Conservation (phyloP, 2,113 vertebrate species). For the Hypomesus transpacificus region DNA sequence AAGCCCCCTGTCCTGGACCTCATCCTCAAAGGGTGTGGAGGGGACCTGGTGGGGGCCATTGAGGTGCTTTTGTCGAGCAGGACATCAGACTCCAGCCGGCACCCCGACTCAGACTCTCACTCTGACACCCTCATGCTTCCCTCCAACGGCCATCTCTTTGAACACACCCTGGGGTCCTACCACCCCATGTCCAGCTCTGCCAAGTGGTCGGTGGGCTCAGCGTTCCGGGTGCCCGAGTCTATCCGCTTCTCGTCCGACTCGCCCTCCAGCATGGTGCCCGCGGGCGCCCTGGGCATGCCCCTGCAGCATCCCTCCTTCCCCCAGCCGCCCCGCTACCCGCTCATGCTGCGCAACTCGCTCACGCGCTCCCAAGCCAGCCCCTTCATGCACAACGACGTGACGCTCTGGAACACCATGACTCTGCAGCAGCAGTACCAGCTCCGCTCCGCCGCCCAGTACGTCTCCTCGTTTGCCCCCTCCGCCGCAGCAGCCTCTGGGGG, state of each 20-base stretch:
- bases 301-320: slow-evolving; percentile 91
- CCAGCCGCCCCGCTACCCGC: slow-evolving; percentile 88
- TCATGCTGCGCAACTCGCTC: slow-evolving; percentile 91
- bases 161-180: slow-evolving; percentile 86
- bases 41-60: slow-evolving; percentile 93
- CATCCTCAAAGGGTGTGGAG: slow-evolving; percentile 91
- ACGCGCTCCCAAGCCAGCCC: slow-evolving; percentile 84
- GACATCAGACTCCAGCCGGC: slow-evolving; percentile 51
- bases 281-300: slow-evolving; percentile 80
- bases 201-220: slow-evolving; percentile 97
- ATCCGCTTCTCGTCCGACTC: slow-evolving; percentile 87
- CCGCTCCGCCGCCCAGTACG: slow-evolving; percentile 84
- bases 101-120: slow-evolving; percentile 39
- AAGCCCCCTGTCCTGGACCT: slow-evolving; percentile 94
- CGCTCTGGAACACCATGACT: slow-evolving; percentile 96
- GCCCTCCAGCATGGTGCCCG: slow-evolving; percentile 70
- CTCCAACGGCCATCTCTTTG: slow-evolving; percentile 85
- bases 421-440: slow-evolving; percentile 98
- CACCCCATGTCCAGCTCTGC: slow-evolving; percentile 87
- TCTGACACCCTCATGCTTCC: slow-evolving; percentile 81
- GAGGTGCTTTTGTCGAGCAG: slow-evolving; percentile 93
- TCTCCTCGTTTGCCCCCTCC: slow-evolving; percentile 83
- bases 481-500: slow-evolving; percentile 52
- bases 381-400: slow-evolving; percentile 89
- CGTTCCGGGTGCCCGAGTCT: slow-evolving; percentile 91